phyloP scores from a whole-genome alignment of 2,888 invertebrate species.

The Eueremaeus valkanovi region DNA sequence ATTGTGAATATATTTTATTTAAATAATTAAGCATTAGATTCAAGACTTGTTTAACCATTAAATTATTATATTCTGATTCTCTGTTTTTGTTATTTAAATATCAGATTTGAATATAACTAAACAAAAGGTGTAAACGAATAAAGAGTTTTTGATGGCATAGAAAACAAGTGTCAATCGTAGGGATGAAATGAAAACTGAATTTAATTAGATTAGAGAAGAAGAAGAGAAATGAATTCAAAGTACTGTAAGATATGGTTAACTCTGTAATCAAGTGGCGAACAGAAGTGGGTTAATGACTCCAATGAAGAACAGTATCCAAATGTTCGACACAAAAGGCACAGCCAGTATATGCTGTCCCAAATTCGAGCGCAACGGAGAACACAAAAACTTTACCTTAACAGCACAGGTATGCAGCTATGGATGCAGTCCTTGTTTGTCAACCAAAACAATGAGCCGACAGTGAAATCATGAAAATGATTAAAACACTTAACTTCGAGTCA shows the following conservation, averaged over 20 bases:
- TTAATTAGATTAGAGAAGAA: conserved; percentile 1
- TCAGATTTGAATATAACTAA: neutral
- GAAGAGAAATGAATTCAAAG: neutral
- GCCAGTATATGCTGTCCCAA: conserved; percentile 13
- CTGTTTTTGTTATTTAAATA: neutral
- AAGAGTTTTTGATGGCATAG: neutral
- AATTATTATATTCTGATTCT: neutral
- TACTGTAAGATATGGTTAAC: neutral
- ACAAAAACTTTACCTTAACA: neutral
- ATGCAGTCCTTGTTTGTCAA: conserved; percentile 33
- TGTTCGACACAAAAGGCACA: conserved; percentile 23
- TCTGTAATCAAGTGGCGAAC: conserved; percentile 2
- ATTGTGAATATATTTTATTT: too few species aligned
- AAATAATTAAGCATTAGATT: too few species aligned
- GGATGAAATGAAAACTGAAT: neutral
- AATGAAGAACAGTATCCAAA: conserved; percentile 2
- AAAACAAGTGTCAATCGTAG: neutral
- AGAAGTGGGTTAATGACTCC: conserved; percentile 28
- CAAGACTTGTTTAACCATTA: neutral
- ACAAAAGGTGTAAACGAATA: neutral
- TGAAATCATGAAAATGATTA: conserved; percentile 30
- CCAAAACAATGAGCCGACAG: conserved; percentile 29
- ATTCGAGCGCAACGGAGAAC: neutral
- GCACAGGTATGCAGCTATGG: neutral
- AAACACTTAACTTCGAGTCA: conserved; percentile 1